Evolutionary conservation across 2,888 invertebrate species (phyloP).

Genomic region (Parnassius smintheus): DNA sequence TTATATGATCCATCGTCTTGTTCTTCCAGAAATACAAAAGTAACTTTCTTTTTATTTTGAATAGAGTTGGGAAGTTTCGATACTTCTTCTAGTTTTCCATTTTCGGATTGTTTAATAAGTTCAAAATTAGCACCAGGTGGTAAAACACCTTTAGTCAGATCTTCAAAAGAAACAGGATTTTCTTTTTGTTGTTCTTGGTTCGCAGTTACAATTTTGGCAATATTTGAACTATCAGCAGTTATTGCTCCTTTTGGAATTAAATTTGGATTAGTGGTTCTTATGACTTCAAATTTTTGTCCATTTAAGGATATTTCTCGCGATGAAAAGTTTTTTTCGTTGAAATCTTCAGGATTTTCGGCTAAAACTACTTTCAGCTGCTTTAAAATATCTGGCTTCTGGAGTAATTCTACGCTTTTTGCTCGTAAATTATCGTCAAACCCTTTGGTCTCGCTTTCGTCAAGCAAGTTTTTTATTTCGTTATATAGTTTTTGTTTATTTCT

Average conservation of each 20-base stretch:
- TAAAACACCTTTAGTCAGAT: constrained; percentile 88
- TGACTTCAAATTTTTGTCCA: constrained; percentile 88
- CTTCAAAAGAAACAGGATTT: constrained; percentile 83
- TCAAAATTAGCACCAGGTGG: constrained; percentile 91
- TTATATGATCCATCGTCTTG: constrained; percentile 92
- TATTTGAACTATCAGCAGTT: constrained; percentile 66
- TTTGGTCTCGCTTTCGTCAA: constrained; percentile 81
- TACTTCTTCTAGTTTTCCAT: constrained; percentile 87
- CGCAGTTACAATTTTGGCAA: constrained; percentile 63
- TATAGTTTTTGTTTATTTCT: constrained; percentile 81
- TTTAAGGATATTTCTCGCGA: constrained; percentile 88
- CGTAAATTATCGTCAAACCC: constrained; percentile 75
- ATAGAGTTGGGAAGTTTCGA: constrained; percentile 81
- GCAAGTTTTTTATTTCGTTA: constrained; percentile 77
- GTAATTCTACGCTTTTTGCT: constrained; percentile 79
- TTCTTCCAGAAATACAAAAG: constrained; percentile 92
- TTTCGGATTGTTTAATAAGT: constrained; percentile 87
- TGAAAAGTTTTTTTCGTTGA: constrained; percentile 84
- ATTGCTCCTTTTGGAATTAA: constrained; percentile 82
- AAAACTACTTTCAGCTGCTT: constrained; percentile 88
- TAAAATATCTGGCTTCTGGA: constrained; percentile 86
- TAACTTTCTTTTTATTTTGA: constrained; percentile 88
- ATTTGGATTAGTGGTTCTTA: constrained; percentile 86
- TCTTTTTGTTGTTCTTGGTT: constrained; percentile 57
- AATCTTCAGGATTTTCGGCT: constrained; percentile 84